Evolutionary conservation across 2,888 invertebrate species (phyloP), one percentile per base, ranked within the genome.

Genomic region (Monoplex corrugatus): DNA sequence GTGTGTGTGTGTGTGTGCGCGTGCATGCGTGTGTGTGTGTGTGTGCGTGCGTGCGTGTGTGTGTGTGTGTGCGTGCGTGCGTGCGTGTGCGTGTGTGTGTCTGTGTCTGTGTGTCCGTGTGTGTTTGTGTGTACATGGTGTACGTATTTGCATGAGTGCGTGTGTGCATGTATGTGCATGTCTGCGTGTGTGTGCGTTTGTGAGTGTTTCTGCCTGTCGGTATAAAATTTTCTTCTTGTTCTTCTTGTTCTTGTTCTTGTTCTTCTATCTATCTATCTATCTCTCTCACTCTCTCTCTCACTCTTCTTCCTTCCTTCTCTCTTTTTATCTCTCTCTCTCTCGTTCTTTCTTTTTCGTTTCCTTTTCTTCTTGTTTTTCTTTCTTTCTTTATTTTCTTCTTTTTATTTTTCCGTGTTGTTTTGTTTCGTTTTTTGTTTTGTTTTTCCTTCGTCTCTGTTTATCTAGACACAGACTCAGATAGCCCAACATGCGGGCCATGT

Each of bases 231-330:
- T n/a, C n/a, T n/a, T n/a, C n/a, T n/a, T n/a, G n/a, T n/a, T n/a
- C 68, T 68, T n/a, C n/a, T 19, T 63, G 10, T 63, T 3, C n/a
- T n/a, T 63, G 16, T 63, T n/a, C n/a, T 3, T 63, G 28, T 63
- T n/a, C n/a, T 3, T 63, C 23, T 63, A 5, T 63, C 23, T 63
- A 5, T 63, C 23, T 63, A 5, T 63, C 63, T 63, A 5, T 63
- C 63, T 63, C 10, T 63, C 63, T 63, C 38, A 68, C 68, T 86
- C 32, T 86, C 86, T 86, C 38, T 86, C 86, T 68, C 86, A 68
- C 63, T 86, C 57, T 86, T 16, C 38, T 32, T 38, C 57, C n/a
- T 23, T 68, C 57, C 32, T 28, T 86, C 86, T 57, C 57, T 86
- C 45, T 38, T 40, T 68, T 40, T 40, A 6, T 32, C 63, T 68